A percentile compares a stretch with the other conserved stretches of the same genome.
Conservation (phyloP, 1,140 invertebrate species). For the Neotoxoptera formosana region DNA sequence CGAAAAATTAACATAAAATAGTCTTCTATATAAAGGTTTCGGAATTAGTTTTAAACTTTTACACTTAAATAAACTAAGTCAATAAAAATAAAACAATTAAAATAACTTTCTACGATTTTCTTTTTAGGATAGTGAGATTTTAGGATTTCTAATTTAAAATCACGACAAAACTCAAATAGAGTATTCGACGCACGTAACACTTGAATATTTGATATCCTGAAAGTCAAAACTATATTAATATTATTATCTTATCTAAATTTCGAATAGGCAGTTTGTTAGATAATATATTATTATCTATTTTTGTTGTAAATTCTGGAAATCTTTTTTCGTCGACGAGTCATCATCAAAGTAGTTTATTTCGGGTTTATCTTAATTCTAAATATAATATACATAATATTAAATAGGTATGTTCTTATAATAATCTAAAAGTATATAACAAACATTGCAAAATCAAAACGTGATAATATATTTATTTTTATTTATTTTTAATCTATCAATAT, state of each 20-base stretch:
- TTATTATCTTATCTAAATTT: slow-evolving; percentile 8
- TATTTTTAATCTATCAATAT: not conserved
- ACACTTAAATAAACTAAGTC: not conserved
- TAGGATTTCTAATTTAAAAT: slow-evolving; percentile 12
- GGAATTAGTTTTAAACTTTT: slow-evolving; percentile 19
- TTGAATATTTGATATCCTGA: not conserved
- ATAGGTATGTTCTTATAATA: not conserved
- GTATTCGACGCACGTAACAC: not conserved
- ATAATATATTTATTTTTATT: too few relatives aligned
- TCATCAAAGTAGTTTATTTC: not conserved
- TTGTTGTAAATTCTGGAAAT: not conserved
- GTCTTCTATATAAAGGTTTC: not conserved
- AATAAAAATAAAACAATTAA: slow-evolving; percentile 20
- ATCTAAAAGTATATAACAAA: not conserved
- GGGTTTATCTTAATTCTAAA: not conserved
- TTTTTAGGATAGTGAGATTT: not conserved
- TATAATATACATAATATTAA: not conserved
- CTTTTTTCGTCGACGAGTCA: not conserved
- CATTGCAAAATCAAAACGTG: not conserved
- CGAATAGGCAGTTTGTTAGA: not conserved
- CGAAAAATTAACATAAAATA: slow-evolving; percentile 12
- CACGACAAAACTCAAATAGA: not conserved
- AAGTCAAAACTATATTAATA: not conserved
- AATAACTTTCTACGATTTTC: slow-evolving; percentile 2
- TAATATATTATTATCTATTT: too few relatives aligned